Conservation (phyloP, 2,797 vertebrate genomes). For the Leptodactylus fallax region DNA sequence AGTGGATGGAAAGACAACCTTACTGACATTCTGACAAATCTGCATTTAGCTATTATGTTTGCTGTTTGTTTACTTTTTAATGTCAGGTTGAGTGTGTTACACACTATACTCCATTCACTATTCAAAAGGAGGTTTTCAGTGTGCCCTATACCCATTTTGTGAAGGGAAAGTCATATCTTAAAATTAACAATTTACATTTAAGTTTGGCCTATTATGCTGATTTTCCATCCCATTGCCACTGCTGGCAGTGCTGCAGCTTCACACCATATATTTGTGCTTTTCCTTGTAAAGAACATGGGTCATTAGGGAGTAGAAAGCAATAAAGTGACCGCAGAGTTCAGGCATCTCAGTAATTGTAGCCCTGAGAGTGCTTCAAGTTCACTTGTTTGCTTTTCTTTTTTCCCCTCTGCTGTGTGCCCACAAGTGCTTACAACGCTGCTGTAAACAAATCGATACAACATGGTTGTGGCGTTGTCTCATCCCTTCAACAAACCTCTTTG, state of each 20-base stretch:
- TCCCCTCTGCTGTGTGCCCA: slow-evolving; percentile 7
- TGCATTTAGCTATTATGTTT: too few species aligned
- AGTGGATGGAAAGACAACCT: too few species aligned
- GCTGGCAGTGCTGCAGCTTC: slow-evolving; percentile 5
- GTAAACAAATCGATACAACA: slow-evolving; percentile 50
- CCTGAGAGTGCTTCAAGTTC: slow-evolving; percentile 54
- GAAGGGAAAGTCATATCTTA: not conserved
- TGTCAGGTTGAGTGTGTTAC: not conserved
- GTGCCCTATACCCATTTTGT: too few species aligned
- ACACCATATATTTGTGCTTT: slow-evolving; percentile 15
- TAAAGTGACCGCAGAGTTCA: slow-evolving; percentile 55
- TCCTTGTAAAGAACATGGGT: slow-evolving; percentile 54
- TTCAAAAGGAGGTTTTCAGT: too few species aligned
- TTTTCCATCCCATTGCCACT: slow-evolving; percentile 28
- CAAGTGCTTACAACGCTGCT: slow-evolving; percentile 41
- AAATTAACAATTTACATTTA: slow-evolving; percentile 5
- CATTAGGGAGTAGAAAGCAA: slow-evolving; percentile 57
- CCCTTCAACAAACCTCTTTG: slow-evolving; percentile 54
- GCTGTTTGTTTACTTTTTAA: too few species aligned
- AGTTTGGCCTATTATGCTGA: not conserved
- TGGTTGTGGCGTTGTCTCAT: slow-evolving; percentile 5
- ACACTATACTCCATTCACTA: not conserved
- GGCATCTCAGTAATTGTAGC: slow-evolving; percentile 45
- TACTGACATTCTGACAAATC: too few species aligned
- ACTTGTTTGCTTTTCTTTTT: slow-evolving; percentile 31